Evolutionary conservation across 2,888 invertebrate genomes (phyloP).

Genomic region (Tipula unca): DNA sequence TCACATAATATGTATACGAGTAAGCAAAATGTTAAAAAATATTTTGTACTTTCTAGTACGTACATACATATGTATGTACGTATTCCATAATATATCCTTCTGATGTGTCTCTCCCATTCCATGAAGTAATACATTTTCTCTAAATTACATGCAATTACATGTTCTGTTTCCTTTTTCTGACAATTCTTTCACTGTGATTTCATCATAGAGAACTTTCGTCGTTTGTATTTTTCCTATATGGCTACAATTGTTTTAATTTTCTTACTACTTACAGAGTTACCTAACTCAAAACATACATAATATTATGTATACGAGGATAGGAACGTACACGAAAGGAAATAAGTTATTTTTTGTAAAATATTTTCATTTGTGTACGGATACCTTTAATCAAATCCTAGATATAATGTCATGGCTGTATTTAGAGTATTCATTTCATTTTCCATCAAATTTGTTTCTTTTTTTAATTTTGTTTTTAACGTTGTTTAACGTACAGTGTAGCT

Average conservation of each 20-base stretch:
- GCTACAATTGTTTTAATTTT: not conserved
- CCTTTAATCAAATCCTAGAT: not conserved
- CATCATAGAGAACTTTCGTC: not conserved
- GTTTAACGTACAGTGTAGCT: no score
- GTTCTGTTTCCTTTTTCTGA: not conserved
- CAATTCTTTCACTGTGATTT: not conserved
- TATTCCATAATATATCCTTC: not conserved
- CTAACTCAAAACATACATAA: not conserved
- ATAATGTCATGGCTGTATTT: not conserved
- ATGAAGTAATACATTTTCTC: not conserved
- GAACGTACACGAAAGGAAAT: not conserved
- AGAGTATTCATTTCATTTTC: no score
- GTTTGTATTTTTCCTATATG: not conserved
- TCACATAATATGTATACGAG: not conserved
- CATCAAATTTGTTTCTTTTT: no score
- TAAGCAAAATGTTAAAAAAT: no score
- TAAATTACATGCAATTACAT: slow-evolving; percentile 3
- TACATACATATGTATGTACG: not conserved
- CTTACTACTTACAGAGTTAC: not conserved
- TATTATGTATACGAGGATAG: no score
- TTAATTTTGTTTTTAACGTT: no score
- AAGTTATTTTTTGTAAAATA: not conserved
- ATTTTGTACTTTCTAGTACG: no score
- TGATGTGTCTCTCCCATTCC: not conserved
- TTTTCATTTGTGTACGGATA: not conserved